phyloP scores from a whole-genome alignment of 2,113 vertebrate species.

The Terrapene triunguis region DNA sequence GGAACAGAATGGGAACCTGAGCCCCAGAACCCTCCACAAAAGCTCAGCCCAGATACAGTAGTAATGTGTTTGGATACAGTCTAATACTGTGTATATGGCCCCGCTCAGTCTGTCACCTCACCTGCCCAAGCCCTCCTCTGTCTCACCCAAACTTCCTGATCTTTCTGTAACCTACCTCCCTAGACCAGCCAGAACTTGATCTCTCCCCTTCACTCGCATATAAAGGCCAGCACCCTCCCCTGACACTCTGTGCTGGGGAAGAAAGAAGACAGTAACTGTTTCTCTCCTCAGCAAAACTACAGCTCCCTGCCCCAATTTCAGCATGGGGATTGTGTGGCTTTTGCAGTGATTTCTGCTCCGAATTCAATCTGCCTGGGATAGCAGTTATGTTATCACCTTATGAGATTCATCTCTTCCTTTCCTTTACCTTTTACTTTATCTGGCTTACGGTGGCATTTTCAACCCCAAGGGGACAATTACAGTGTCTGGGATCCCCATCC shows the following conservation, averaged over 20 bases:
- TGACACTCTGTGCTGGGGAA: background rate
- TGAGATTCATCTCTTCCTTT: background rate
- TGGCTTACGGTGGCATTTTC: background rate
- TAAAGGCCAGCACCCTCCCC: background rate
- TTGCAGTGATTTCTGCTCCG: background rate
- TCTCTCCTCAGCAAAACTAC: background rate
- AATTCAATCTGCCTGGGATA: background rate
- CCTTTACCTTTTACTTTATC: slow-evolving; percentile 1
- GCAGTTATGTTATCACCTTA: background rate
- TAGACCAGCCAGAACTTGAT: background rate
- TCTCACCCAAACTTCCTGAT: background rate
- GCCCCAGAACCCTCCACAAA: background rate
- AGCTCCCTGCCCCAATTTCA: background rate
- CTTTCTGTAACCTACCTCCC: background rate
- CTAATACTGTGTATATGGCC: too few species aligned
- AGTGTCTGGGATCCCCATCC: background rate
- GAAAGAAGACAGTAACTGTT: background rate
- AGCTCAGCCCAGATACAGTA: background rate
- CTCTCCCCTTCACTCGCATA: background rate
- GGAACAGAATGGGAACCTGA: background rate
- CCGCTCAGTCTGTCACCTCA: background rate
- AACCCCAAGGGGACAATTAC: background rate
- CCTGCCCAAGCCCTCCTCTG: background rate
- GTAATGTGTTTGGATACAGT: too few species aligned
- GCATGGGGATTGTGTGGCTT: background rate